phyloP scores from a whole-genome alignment of 1,140 invertebrate species.

The Melitaea cinxia region DNA sequence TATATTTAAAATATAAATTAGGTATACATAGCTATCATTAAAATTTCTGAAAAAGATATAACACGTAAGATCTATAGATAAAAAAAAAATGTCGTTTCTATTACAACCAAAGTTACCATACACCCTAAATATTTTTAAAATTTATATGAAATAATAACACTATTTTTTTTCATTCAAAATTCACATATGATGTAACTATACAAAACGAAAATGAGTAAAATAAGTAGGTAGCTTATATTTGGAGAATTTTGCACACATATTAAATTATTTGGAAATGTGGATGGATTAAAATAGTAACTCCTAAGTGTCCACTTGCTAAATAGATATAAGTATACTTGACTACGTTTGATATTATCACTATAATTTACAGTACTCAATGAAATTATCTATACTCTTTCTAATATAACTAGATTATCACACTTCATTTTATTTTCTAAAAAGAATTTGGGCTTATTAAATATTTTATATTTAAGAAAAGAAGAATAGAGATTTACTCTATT shows the following conservation, averaged over 20 bases:
- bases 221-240: neutral
- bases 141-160: too few relatives aligned
- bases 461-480: neutral
- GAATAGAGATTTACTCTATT: neutral
- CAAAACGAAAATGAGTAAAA: too few relatives aligned
- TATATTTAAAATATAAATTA: too few relatives aligned
- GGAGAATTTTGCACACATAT: conserved; percentile 11
- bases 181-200: too few relatives aligned
- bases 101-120: too few relatives aligned
- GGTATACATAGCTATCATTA: too few relatives aligned
- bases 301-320: conserved; percentile 7
- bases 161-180: too few relatives aligned
- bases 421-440: conserved; percentile 4
- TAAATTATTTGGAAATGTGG: conserved; percentile 21
- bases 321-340: neutral
- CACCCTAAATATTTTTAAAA: too few relatives aligned
- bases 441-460: neutral
- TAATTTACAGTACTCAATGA: neutral
- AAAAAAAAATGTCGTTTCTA: too few relatives aligned
- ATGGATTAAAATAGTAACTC: conserved; percentile 21
- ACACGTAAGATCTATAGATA: too few relatives aligned
- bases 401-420: conserved; percentile 9
- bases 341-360: neutral
- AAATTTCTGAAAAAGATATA: too few relatives aligned
- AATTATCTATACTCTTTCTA: neutral